phyloP scores from a whole-genome alignment of 2,113 vertebrate genomes.

The Pelvicachromis taeniatus region DNA sequence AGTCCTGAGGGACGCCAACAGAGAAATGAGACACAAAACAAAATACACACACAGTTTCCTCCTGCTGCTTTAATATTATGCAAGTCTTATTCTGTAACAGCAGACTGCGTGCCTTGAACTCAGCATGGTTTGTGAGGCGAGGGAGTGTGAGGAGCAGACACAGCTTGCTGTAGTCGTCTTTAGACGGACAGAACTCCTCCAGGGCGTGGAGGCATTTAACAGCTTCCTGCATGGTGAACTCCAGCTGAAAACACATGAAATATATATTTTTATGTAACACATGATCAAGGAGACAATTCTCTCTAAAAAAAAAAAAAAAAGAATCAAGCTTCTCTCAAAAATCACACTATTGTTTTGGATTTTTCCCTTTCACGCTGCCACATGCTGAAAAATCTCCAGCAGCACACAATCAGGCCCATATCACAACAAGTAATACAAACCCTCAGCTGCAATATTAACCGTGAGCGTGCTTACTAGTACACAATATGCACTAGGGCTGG shows the following conservation, averaged over 20 bases:
- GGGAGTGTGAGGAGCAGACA: conserved; percentile 95
- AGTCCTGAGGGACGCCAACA: conserved; percentile 70
- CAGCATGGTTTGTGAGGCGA: conserved; percentile 92
- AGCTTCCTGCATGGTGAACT: conserved; percentile 96
- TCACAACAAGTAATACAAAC: background rate
- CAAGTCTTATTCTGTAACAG: background rate
- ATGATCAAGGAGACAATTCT: background rate
- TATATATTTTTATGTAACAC: background rate
- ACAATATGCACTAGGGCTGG: background rate
- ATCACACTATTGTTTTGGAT: background rate
- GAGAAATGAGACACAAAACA: background rate
- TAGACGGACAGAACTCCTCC: conserved; percentile 91
- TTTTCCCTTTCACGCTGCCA: background rate
- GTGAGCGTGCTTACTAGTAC: background rate
- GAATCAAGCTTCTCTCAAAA: background rate
- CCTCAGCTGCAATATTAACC: background rate
- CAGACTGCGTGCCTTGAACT: conserved; percentile 79
- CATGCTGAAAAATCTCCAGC: background rate
- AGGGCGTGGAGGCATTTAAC: conserved; percentile 92
- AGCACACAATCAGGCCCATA: background rate
- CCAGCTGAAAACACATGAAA: conserved; percentile 74
- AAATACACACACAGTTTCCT: background rate
- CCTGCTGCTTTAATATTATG: background rate
- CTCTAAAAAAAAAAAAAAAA: background rate
- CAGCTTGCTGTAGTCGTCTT: conserved; percentile 96